These are phyloP conservation scores for Myxocyprinus asiaticus DNA, from an alignment of 2,113 vertebrate genomes.

Conservation along the genomic window DNA sequence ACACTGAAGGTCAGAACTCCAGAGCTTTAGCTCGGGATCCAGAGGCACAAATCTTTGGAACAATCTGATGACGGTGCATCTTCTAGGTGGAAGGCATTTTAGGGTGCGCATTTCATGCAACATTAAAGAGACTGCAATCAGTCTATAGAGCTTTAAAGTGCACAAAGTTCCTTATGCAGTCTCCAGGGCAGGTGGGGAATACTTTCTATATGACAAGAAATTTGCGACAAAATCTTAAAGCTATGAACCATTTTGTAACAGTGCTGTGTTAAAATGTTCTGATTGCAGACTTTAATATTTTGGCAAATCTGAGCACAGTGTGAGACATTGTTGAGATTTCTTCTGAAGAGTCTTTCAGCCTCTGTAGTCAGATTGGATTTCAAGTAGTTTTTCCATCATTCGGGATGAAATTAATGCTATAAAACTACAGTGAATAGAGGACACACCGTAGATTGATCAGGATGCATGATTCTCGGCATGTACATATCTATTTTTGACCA, in stretches of 20 bases:
- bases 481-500: slow-evolving; percentile 4
- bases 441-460: background rate
- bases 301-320: too few species aligned
- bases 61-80: background rate
- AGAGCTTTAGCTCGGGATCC: background rate
- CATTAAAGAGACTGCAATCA: slow-evolving; percentile 25
- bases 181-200: too few species aligned
- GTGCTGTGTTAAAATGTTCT: too few species aligned
- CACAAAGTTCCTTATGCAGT: slow-evolving; percentile 4
- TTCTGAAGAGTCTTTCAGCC: too few species aligned
- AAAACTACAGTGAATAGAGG: background rate
- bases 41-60: background rate
- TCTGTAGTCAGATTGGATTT: too few species aligned
- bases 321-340: too few species aligned
- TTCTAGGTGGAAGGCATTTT: slow-evolving; percentile 7
- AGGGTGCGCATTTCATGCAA: slow-evolving; percentile 21
- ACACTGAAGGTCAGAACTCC: background rate
- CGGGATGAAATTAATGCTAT: too few species aligned
- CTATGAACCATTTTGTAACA: too few species aligned
- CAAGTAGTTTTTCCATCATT: too few species aligned
- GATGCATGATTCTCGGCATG: background rate
- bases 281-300: too few species aligned
- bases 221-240: too few species aligned
- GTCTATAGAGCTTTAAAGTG: background rate
- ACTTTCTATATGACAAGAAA: too few species aligned